These are phyloP conservation scores for Heliconius melpomene DNA, from an alignment of 1,140 invertebrate species.

Conservation along the genomic window DNA sequence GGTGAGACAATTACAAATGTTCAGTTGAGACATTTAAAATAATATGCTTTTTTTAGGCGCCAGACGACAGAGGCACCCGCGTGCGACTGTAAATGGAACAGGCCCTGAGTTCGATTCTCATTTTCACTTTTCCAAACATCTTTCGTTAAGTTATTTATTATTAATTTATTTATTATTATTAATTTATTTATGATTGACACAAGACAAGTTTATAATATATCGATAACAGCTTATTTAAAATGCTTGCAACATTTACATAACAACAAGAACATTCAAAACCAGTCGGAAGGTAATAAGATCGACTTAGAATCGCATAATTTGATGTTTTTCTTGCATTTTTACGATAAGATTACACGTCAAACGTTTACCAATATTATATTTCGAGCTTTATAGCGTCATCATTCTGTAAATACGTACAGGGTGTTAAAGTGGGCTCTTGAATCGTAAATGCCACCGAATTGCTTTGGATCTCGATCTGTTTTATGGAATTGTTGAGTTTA, in stretches of 20 bases:
- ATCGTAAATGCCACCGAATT: conserved; percentile 65
- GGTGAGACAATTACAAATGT: too few relatives aligned
- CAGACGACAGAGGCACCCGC: too few relatives aligned
- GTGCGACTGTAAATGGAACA: too few relatives aligned
- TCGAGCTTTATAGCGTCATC: conserved; percentile 63
- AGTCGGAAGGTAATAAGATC: conserved; percentile 30
- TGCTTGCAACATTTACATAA: background rate
- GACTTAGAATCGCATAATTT: conserved; percentile 37
- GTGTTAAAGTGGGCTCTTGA: conserved; percentile 58
- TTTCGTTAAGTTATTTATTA: too few relatives aligned
- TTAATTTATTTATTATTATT: too few relatives aligned
- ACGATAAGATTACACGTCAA: conserved; percentile 54
- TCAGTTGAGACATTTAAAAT: too few relatives aligned
- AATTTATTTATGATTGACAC: too few relatives aligned
- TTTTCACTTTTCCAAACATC: too few relatives aligned
- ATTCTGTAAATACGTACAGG: conserved; percentile 59
- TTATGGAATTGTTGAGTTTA: conserved; percentile 57
- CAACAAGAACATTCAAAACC: background rate
- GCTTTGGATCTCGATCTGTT: conserved; percentile 59
- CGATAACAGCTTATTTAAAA: background rate
- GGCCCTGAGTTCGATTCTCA: too few relatives aligned
- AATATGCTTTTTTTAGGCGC: too few relatives aligned
- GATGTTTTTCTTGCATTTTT: conserved; percentile 36
- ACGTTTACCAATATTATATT: conserved; percentile 64
- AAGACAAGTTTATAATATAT: background rate